phyloP scores from a whole-genome alignment of 2,113 vertebrate species.

The Sialia sialis region DNA sequence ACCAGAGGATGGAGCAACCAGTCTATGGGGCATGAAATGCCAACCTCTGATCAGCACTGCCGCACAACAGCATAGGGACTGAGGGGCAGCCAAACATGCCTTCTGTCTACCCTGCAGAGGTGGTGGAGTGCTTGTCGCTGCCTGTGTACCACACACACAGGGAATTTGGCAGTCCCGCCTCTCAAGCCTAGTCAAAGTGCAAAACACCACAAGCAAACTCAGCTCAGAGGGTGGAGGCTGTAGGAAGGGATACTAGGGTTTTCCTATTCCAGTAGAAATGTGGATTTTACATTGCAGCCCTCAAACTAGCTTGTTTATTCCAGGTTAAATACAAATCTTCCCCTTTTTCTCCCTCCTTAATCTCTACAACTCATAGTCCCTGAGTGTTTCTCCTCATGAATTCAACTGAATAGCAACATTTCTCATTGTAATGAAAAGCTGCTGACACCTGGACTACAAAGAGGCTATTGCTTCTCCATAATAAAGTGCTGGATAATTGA shows the following conservation, averaged over 20 bases:
- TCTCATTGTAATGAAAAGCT: constrained; percentile 26
- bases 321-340: background rate
- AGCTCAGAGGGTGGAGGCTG: background rate
- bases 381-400: background rate
- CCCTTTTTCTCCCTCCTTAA: background rate
- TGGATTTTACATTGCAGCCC: background rate
- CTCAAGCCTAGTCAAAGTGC: background rate
- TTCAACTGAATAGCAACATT: background rate
- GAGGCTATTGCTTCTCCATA: background rate
- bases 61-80: rapidly evolving
- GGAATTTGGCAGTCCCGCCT: background rate
- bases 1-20: background rate
- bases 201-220: background rate
- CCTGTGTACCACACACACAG: background rate
- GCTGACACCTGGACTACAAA: constrained; percentile 22
- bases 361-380: background rate
- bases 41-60: background rate
- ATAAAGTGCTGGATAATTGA: constrained; percentile 43
- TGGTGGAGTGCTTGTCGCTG: background rate
- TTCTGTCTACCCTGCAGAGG: background rate
- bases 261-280: background rate
- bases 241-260: background rate
- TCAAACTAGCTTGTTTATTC: background rate
- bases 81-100: background rate
- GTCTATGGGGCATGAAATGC: background rate